Evolutionary conservation across 2,888 invertebrate species (phyloP).

Genomic region (Eilema depressum): DNA sequence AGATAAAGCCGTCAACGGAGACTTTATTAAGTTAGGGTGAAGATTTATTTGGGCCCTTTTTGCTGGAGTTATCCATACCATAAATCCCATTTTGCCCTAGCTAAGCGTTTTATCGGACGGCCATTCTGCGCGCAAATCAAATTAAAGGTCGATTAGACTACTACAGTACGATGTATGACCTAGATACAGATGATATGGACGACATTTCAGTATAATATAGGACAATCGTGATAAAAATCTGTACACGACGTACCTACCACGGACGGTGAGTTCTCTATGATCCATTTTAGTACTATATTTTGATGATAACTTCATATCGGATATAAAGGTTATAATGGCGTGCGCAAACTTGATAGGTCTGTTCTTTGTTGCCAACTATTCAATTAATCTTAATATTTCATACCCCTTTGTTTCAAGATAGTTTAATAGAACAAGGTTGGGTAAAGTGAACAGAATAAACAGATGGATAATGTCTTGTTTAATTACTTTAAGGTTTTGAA

Average conservation of each 20-base stretch:
- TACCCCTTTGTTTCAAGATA: constrained; percentile 28
- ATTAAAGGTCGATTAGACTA: constrained; percentile 75
- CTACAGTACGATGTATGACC: constrained; percentile 64
- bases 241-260: constrained; percentile 24
- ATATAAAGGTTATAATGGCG: constrained; percentile 36
- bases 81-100: constrained; percentile 78
- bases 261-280: constrained; percentile 25
- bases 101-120: constrained; percentile 78
- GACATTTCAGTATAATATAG: constrained; percentile 39
- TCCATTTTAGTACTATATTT: constrained; percentile 30
- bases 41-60: constrained; percentile 82
- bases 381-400: constrained; percentile 40
- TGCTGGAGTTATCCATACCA: constrained; percentile 75
- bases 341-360: constrained; percentile 28
- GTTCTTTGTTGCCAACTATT: constrained; percentile 32
- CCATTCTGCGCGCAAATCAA: constrained; percentile 80
- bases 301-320: constrained; percentile 22
- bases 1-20: constrained; percentile 79
- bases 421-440: constrained; percentile 20
- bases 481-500: neutral
- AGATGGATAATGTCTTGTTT: neutral
- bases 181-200: constrained; percentile 56
- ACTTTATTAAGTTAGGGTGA: constrained; percentile 80
- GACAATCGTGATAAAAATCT: constrained; percentile 46
- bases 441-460: constrained; percentile 23